Evolutionary conservation across 2,888 invertebrate species (phyloP).

Genomic region (Xestia xanthographa): DNA sequence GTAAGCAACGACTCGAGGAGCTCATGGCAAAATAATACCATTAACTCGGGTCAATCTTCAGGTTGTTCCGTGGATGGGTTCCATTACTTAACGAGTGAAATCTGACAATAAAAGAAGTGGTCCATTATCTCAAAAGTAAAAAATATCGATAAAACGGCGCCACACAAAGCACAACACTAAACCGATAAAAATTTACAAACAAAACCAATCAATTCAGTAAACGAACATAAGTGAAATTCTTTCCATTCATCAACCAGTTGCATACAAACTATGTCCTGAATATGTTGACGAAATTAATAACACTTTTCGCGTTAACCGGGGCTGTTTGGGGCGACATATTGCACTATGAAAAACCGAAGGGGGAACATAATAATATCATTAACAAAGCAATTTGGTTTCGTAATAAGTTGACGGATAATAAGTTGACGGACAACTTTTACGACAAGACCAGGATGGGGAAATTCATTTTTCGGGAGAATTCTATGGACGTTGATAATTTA

Average conservation of each 20-base stretch:
- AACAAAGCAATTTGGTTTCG: constrained; percentile 83
- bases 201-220: constrained; percentile 66
- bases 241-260: constrained; percentile 59
- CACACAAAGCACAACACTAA: constrained; percentile 39
- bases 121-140: not conserved
- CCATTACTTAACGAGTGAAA: too few relatives aligned
- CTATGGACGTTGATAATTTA: constrained; percentile 78
- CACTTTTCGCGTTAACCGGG: constrained; percentile 69
- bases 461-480: constrained; percentile 79
- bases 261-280: constrained; percentile 68
- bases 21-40: too few relatives aligned
- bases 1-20: too few relatives aligned
- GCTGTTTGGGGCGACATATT: constrained; percentile 62
- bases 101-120: too few relatives aligned
- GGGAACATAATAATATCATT: constrained; percentile 80
- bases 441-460: constrained; percentile 68
- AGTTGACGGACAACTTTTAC: constrained; percentile 56
- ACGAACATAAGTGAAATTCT: constrained; percentile 74
- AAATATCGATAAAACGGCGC: constrained; percentile 58
- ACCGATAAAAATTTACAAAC: constrained; percentile 66
- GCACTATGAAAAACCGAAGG: constrained; percentile 71
- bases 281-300: constrained; percentile 73
- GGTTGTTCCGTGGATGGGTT: too few relatives aligned
- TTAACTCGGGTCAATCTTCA: too few relatives aligned
- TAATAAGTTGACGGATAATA: constrained; percentile 64